Percentiles rank a stretch among this genome's conserved stretches.
Conservation (phyloP, 2,113 vertebrate genomes). For the Salminus brasiliensis region DNA sequence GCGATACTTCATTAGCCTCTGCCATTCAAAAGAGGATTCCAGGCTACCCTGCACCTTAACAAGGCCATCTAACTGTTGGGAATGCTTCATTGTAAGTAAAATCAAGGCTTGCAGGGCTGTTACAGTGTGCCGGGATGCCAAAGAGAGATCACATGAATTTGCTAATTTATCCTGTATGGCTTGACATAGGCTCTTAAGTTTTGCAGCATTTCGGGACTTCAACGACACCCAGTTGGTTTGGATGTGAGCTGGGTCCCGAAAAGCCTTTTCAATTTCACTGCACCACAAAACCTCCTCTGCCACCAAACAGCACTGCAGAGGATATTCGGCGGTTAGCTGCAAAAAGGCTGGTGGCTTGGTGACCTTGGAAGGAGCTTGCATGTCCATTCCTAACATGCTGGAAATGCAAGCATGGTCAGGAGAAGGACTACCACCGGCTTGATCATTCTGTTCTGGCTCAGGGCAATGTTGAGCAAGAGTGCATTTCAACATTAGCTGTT, state of each 20-base stretch:
- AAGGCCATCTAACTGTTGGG: conserved; percentile 68
- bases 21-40: conserved; percentile 82
- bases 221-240: conserved; percentile 43
- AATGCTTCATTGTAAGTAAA: conserved; percentile 73
- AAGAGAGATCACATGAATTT: conserved; percentile 16
- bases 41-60: conserved; percentile 58
- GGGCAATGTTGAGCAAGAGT: conserved; percentile 50
- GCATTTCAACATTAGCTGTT: conserved; percentile 67
- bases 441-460: conserved; percentile 18
- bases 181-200: conserved; percentile 61
- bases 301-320: conserved; percentile 83
- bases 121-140: conserved; percentile 51
- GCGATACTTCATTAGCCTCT: conserved; percentile 81
- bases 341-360: conserved; percentile 43
- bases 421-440: neutral
- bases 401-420: neutral
- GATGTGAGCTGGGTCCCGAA: conserved; percentile 54
- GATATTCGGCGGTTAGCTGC: conserved; percentile 69
- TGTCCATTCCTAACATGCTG: neutral
- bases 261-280: conserved; percentile 59
- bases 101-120: conserved; percentile 65
- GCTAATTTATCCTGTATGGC: conserved; percentile 46
- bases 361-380: neutral
- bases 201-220: conserved; percentile 55
- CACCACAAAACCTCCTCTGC: conserved; percentile 79